Conservation (phyloP, 2,113 vertebrate species). For the Corvus moneduloides region DNA sequence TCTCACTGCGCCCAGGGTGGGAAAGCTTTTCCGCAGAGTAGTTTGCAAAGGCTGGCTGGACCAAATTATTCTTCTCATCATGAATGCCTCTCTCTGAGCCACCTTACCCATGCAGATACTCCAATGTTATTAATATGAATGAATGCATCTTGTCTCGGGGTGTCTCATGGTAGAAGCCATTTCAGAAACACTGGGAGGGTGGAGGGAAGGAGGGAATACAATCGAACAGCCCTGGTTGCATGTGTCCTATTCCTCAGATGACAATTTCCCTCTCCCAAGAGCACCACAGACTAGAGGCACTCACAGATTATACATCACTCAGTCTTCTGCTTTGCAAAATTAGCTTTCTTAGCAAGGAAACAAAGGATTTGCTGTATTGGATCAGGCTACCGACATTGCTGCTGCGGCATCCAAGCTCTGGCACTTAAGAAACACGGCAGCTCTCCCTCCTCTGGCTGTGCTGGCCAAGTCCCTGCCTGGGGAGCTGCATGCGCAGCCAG, state of each 20-base stretch:
- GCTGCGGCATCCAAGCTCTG: conserved; percentile 7
- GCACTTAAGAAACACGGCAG: neutral
- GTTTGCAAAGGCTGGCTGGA: conserved; percentile 37
- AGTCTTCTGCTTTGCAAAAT: neutral
- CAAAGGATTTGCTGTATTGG: conserved; percentile 50
- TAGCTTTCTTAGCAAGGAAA: conserved; percentile 48
- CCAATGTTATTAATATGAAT: conserved; percentile 59
- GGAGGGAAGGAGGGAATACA: conserved; percentile 17
- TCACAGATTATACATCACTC: conserved; percentile 14
- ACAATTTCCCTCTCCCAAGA: conserved; percentile 43
- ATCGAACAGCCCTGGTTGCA: neutral
- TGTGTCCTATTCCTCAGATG: neutral
- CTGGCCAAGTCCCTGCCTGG: neutral
- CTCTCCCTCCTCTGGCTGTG: neutral
- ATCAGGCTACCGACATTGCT: conserved; percentile 1
- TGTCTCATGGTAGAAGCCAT: conserved; percentile 36
- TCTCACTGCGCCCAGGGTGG: neutral
- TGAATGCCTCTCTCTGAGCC: conserved; percentile 38
- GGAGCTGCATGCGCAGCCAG: neutral
- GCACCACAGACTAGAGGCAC: neutral
- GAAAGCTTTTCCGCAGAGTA: conserved; percentile 49
- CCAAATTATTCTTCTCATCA: conserved; percentile 51
- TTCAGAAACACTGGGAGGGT: conserved; percentile 36
- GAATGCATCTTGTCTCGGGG: conserved; percentile 37
- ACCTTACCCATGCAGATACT: conserved; percentile 52